Evolutionary conservation across 2,888 invertebrate genomes (phyloP), one percentile per base, ranked within the genome.

Genomic region (Octonoba sinensis): DNA sequence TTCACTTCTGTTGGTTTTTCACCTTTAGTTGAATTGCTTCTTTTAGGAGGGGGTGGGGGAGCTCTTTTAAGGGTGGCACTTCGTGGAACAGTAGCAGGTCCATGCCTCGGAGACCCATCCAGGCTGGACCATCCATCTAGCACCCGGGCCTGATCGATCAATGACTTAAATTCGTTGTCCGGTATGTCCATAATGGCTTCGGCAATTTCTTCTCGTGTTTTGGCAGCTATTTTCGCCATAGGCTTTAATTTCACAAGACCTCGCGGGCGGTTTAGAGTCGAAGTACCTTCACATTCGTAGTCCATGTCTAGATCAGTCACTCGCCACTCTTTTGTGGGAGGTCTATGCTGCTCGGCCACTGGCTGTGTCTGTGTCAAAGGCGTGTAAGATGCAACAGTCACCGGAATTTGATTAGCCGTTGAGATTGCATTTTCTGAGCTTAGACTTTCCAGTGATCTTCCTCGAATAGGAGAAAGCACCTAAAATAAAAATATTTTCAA

Each of bases 211-310:
- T 76, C 78, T 18, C 79, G 73, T 12, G 84, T 83, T 71, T 84
- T 85, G 22, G 85, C 85, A 12, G 81, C 70, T 13, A 91, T 93
- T 89, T 95, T 95, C 11, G 95, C 94, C 20, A 95, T 92, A 0
- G 95, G 94, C 66, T 95, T 91, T 13, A 95, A 94, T 83, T 94
- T 92, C 49, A 95, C 93, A 4, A 94, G 90, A 0, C 94, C 94
- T 84, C 95, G 91, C 3, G 95, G 96, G 71, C 96, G 92, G 0
- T 96, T 96, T 84, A 96, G 89, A 0, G 96, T 96, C 4, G 96
- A 95, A 12, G 86, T 86, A 24, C 85, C 85, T 64, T 85, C 86
- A 57, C 84, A 83, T 27, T 75, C 82, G 51, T 77, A 76, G n/a
- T 84, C 84, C 54, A 67, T 77, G 27, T 83, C 83, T 16, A 76